These are phyloP conservation scores for Drosophila niveifrons DNA, from an alignment of 2,888 invertebrate genomes.

Conservation along the genomic window DNA sequence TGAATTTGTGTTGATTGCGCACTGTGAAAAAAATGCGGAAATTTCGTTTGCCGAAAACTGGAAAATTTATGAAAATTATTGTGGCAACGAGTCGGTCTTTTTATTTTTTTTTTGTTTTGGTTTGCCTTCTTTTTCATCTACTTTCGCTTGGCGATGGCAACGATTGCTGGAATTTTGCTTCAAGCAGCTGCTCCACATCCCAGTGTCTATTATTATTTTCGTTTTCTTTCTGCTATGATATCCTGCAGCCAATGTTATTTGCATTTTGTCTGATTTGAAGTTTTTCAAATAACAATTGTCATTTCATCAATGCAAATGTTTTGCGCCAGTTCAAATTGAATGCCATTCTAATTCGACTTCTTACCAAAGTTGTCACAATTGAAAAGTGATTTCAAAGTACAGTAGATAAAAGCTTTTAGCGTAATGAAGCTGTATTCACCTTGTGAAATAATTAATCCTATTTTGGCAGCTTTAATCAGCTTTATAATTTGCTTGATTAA, in stretches of 20 bases:
- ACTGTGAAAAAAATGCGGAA: conserved; percentile 59
- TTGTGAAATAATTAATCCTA: not conserved
- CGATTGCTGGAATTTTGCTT: conserved; percentile 39
- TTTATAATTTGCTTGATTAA: not conserved
- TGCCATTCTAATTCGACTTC: conserved; percentile 45
- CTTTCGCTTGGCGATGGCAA: conserved; percentile 58
- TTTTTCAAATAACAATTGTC: conserved; percentile 63
- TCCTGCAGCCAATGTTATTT: conserved; percentile 32
- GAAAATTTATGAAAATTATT: conserved; percentile 77
- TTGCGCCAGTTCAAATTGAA: conserved; percentile 39
- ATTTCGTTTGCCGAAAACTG: conserved; percentile 58
- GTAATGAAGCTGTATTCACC: not conserved
- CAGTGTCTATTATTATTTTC: conserved; percentile 38
- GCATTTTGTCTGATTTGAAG: conserved; percentile 45
- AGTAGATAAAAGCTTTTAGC: conserved; percentile 10
- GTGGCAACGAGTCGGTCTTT: conserved; percentile 38
- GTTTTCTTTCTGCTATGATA: conserved; percentile 9
- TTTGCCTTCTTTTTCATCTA: conserved; percentile 32
- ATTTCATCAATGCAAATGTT: conserved; percentile 71
- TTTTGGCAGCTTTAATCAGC: not conserved
- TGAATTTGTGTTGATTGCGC: conserved; percentile 36
- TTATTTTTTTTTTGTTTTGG: no score
- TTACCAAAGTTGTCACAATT: conserved; percentile 31
- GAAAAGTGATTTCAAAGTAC: conserved; percentile 6
- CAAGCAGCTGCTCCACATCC: conserved; percentile 42